Base-by-base conservation (phyloP, 2,888 invertebrate genomes). In the Aspidapion aeneum region DNA sequence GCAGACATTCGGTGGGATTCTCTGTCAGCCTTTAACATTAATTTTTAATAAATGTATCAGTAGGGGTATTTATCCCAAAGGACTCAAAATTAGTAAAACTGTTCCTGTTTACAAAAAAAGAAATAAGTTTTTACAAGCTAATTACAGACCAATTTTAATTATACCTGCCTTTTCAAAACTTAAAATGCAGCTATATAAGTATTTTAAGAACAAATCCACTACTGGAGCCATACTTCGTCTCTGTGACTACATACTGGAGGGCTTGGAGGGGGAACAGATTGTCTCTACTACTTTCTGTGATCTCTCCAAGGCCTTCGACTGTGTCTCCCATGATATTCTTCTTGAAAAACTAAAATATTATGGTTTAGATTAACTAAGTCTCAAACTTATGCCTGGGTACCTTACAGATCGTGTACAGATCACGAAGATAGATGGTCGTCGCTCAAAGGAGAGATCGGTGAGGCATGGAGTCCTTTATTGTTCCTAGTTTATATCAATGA, bases 281-380 rank as follows among this genome's bases (percentile, higher is more conserved):
- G 7, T 49, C 1, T 1, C 19, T 1, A 16, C 58, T 17, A 57
- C 57, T 5, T 35, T 57, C 18, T 57, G 35, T 18, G 35, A 57
- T 48, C 57, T 57, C 48, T 58, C 51, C 51, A 58, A 58, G 20
- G 58, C 58, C 58, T 58, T 58, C 51, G 58, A 58, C 18, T 58
- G 58, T 58, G 58, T 58, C 2, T 58, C 58, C 1, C 58, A 58
- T 19, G 58, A 58, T 20, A 58, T 58, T 21, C 20, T 58, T 9
- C 9, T 50, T 1, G 51, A 58, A 51, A 58, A 58, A 20, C 51
- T 58, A 18, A 55, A 18, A 18, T 18, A 19, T 7, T 18, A 16
- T 7, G 55, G 20, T 55, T 18, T 20, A 18, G 16, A 35, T 35
- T 7, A 35, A 3, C 3, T 12, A 7, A 35, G 35, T 35, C 3